Conservation (phyloP, 2,888 invertebrate genomes). For the Chaetogeoica ovagalla region DNA sequence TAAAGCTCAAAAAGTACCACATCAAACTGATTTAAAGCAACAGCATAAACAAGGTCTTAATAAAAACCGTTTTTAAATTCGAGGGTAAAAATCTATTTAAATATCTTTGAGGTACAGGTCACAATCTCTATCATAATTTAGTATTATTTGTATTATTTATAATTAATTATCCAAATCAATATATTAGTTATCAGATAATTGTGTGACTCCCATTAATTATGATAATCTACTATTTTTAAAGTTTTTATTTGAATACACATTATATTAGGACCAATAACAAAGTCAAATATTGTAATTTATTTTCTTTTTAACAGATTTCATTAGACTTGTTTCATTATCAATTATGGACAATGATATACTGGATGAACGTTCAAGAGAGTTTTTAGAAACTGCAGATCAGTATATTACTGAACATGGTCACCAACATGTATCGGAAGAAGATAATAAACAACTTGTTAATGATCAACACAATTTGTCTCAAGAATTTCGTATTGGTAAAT, state of each 20-base stretch:
- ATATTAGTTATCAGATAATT: too few relatives aligned
- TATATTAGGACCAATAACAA: neutral
- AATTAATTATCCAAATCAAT: too few relatives aligned
- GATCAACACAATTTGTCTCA: conserved; percentile 39
- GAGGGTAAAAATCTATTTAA: too few relatives aligned
- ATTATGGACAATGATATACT: conserved; percentile 49
- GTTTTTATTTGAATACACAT: neutral
- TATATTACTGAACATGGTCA: conserved; percentile 48
- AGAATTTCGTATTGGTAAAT: conserved; percentile 43
- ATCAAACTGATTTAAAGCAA: too few relatives aligned
- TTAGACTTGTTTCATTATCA: neutral
- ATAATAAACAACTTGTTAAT: conserved; percentile 41
- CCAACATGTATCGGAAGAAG: conserved; percentile 47
- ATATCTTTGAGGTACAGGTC: too few relatives aligned
- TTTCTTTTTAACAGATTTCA: neutral
- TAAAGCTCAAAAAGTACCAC: too few relatives aligned
- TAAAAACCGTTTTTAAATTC: too few relatives aligned
- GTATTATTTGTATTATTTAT: too few relatives aligned
- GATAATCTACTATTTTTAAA: neutral
- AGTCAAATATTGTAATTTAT: neutral
- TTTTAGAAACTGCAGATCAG: conserved; percentile 49
- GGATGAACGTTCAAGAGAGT: conserved; percentile 48
- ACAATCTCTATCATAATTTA: too few relatives aligned
- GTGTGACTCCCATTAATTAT: neutral
- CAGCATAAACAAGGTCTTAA: too few relatives aligned